Conservation (phyloP, 2,113 vertebrate species). For the Globicephala melas region DNA sequence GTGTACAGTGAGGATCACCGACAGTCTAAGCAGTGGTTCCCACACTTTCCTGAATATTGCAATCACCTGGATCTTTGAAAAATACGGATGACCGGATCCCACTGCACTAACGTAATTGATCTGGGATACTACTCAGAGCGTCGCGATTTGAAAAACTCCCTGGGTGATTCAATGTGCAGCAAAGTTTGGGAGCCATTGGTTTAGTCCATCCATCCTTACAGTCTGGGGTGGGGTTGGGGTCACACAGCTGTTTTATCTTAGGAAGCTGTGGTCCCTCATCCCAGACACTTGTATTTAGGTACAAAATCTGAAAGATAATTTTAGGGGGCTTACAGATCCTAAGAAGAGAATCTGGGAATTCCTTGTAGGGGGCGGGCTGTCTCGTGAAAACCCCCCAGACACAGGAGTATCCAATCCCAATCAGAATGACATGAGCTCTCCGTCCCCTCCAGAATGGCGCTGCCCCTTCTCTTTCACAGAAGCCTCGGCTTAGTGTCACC, state of each 20-base stretch:
- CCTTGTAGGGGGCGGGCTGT: background rate
- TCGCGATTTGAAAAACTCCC: background rate
- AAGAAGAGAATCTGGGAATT: background rate
- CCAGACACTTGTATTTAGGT: background rate
- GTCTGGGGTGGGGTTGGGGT: background rate
- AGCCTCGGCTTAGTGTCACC: background rate
- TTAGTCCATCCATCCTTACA: background rate
- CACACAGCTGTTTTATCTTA: background rate
- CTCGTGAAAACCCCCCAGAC: background rate
- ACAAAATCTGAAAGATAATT: background rate
- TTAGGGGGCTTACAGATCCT: background rate
- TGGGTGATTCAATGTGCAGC: background rate
- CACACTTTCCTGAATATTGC: background rate
- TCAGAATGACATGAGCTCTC: background rate
- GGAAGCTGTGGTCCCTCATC: background rate
- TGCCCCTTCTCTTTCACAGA: background rate
- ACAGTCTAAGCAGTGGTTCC: background rate
- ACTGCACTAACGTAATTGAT: background rate
- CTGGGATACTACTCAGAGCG: background rate
- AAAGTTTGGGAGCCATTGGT: background rate
- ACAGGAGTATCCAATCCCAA: background rate
- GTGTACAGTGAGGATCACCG: background rate
- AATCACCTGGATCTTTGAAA: background rate
- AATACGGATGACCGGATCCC: background rate
- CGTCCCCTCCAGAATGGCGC: background rate